These are phyloP conservation scores for Pectinophora gossypiella DNA, from an alignment of 1,140 invertebrate species.

Conservation along the genomic window DNA sequence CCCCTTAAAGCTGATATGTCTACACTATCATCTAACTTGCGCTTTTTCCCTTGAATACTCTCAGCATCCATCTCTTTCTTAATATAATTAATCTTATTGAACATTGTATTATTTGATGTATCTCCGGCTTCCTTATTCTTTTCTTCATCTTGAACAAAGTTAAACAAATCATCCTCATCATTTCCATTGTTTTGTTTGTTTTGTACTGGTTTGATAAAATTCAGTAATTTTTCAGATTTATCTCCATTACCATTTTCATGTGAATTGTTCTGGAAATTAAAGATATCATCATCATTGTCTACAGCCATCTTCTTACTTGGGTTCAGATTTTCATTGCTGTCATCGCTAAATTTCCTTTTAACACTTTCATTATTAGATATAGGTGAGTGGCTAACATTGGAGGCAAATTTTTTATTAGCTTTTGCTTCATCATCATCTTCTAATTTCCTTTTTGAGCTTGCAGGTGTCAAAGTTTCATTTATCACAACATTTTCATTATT, in stretches of 20 bases:
- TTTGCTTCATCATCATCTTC: slow-evolving; percentile 27
- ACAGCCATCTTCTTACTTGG: slow-evolving; percentile 45
- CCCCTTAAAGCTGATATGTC: slow-evolving; percentile 45
- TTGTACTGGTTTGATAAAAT: slow-evolving; percentile 50
- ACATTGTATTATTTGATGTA: slow-evolving; percentile 15
- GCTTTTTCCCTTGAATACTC: background rate
- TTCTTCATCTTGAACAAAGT: slow-evolving; percentile 37
- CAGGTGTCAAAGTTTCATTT: slow-evolving; percentile 47
- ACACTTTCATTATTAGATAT: slow-evolving; percentile 15
- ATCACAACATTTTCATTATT: slow-evolving; percentile 48
- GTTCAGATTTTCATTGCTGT: slow-evolving; percentile 19
- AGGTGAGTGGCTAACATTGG: slow-evolving; percentile 11
- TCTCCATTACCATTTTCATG: slow-evolving; percentile 15
- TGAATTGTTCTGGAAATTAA: slow-evolving; percentile 42
- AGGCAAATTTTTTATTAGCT: slow-evolving; percentile 39
- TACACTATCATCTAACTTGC: slow-evolving; percentile 18
- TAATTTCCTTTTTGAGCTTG: slow-evolving; percentile 45
- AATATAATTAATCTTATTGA: background rate
- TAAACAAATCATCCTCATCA: slow-evolving; percentile 54
- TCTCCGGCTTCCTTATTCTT: slow-evolving; percentile 11
- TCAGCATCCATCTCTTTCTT: background rate
- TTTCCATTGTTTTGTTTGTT: slow-evolving; percentile 35
- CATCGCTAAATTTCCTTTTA: slow-evolving; percentile 42
- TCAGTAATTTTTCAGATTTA: slow-evolving; percentile 38
- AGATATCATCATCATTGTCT: slow-evolving; percentile 33